Conservation (phyloP, 2,888 invertebrate genomes). For the Ectemnius cavifrons region DNA sequence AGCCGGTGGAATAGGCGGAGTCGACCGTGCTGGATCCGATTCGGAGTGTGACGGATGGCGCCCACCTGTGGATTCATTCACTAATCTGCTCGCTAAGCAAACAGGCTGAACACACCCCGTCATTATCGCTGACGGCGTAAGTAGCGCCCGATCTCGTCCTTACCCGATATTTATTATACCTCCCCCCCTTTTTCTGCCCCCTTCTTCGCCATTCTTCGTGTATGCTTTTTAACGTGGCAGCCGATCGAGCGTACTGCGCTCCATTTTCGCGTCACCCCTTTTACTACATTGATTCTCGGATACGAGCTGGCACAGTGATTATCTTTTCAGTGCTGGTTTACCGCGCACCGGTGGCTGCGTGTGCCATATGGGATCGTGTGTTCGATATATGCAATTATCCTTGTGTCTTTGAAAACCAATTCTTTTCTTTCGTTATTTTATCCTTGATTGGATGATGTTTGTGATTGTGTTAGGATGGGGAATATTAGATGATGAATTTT, state of each 20-base stretch:
- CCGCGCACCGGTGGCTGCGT: constrained; percentile 48
- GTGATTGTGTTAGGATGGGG: too few species aligned
- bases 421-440: background rate
- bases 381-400: constrained; percentile 12
- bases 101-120: constrained; percentile 76
- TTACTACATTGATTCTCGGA: constrained; percentile 65
- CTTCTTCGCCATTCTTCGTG: constrained; percentile 25
- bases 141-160: constrained; percentile 71
- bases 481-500: too few species aligned
- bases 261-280: constrained; percentile 65
- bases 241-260: constrained; percentile 62
- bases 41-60: constrained; percentile 77
- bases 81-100: constrained; percentile 78
- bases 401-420: too few species aligned
- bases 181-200: constrained; percentile 35
- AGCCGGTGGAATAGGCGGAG: constrained; percentile 71
- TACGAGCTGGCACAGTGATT: constrained; percentile 46
- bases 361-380: constrained; percentile 54
- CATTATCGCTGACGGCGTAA: constrained; percentile 78
- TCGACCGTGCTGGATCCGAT: constrained; percentile 65
- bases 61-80: constrained; percentile 79
- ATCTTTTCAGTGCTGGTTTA: constrained; percentile 34
- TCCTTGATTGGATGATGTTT: too few species aligned
- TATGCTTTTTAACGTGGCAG: constrained; percentile 52
- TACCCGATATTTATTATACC: constrained; percentile 73